These are phyloP conservation scores for Cyrtodaria siliqua DNA, from an alignment of 2,888 invertebrate species.

Conservation along the genomic window DNA sequence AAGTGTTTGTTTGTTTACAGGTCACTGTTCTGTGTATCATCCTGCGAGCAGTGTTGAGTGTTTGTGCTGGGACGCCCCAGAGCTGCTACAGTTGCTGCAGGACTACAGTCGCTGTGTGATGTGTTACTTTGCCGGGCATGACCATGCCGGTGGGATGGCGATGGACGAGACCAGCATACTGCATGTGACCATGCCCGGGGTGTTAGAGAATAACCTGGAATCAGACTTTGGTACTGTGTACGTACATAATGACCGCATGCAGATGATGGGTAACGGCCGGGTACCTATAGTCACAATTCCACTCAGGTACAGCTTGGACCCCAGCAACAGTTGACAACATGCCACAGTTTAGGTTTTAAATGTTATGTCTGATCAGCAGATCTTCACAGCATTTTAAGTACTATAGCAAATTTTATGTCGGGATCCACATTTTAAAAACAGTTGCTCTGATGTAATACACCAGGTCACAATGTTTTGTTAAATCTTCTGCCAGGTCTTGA, in stretches of 20 bases:
- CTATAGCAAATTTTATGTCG: no score
- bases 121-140: slow-evolving; percentile 85
- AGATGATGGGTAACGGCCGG: slow-evolving; percentile 76
- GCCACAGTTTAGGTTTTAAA: no score
- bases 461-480: no score
- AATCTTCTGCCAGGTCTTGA: no score
- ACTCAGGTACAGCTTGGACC: slow-evolving; percentile 46
- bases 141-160: slow-evolving; percentile 82
- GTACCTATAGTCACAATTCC: slow-evolving; percentile 56
- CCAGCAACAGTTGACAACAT: slow-evolving; percentile 4
- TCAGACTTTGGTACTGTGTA: slow-evolving; percentile 80
- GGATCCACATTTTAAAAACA: no score
- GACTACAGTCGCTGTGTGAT: slow-evolving; percentile 77
- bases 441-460: no score
- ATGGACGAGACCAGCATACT: slow-evolving; percentile 81
- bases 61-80: slow-evolving; percentile 84
- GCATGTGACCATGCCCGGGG: slow-evolving; percentile 83
- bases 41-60: slow-evolving; percentile 68
- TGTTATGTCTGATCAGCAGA: no score
- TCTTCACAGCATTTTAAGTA: no score
- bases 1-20: no score
- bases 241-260: slow-evolving; percentile 73
- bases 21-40: slow-evolving; percentile 81
- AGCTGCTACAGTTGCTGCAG: slow-evolving; percentile 80
- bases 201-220: slow-evolving; percentile 82